Percentiles rank a stretch among this genome's conserved stretches.
Evolutionary conservation across 2,888 invertebrate species (phyloP).

Genomic region (Conchocele bisecta): DNA sequence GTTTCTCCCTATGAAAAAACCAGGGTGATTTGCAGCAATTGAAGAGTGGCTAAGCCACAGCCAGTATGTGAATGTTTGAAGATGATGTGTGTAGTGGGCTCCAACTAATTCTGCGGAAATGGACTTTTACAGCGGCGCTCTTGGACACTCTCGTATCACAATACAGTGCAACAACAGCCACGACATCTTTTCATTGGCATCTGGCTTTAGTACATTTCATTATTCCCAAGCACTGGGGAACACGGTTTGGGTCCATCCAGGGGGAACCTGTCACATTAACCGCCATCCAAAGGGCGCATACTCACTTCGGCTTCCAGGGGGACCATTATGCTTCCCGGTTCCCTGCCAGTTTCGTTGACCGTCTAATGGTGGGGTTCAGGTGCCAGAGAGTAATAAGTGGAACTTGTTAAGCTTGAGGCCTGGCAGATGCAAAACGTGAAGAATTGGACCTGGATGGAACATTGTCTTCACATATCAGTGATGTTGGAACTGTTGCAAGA

Average conservation of each 20-base stretch:
- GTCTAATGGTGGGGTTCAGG: not conserved
- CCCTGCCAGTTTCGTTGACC: not conserved
- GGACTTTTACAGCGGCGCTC: conserved; percentile 18
- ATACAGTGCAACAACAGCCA: conserved; percentile 21
- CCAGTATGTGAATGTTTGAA: too few relatives aligned
- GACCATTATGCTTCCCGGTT: not conserved
- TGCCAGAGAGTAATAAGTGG: too few relatives aligned
- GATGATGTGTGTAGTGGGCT: conserved; percentile 33
- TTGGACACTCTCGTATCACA: conserved; percentile 40
- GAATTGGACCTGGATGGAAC: too few relatives aligned
- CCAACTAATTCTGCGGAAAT: conserved; percentile 9
- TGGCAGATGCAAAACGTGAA: too few relatives aligned
- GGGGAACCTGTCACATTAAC: conserved; percentile 1
- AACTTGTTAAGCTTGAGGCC: too few relatives aligned
- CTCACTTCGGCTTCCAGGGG: conserved; percentile 20
- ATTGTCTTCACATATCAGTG: not conserved
- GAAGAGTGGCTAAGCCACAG: conserved; percentile 15
- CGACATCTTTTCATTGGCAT: conserved; percentile 36
- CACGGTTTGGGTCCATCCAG: not conserved
- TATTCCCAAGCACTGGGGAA: conserved; percentile 7
- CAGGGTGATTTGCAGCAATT: conserved; percentile 24
- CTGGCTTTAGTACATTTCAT: conserved; percentile 18
- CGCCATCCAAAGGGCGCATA: not conserved
- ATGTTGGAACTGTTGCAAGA: not conserved
- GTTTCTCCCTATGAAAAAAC: conserved; percentile 35